phyloP scores from a whole-genome alignment of 2,888 invertebrate genomes.

The Heliconius cydno region DNA sequence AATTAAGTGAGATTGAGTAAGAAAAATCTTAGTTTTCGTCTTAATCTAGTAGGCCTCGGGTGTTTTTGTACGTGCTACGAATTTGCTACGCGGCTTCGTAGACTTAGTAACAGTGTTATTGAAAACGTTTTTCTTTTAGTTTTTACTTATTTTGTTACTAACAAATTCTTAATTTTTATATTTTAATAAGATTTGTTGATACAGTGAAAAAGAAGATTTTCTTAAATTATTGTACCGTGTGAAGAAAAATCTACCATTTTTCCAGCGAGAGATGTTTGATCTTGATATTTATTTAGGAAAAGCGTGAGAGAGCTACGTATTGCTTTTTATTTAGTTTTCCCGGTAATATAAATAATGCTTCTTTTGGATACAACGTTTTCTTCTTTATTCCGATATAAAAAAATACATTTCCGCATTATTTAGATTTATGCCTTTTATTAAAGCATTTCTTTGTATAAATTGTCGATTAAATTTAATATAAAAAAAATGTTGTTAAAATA shows the following conservation, averaged over 20 bases:
- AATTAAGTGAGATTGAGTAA: background rate
- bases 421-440: background rate
- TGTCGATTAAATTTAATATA: no score
- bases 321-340: slow-evolving; percentile 26
- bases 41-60: background rate
- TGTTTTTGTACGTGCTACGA: slow-evolving; percentile 26
- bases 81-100: slow-evolving; percentile 22
- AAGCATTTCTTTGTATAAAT: no score
- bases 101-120: background rate
- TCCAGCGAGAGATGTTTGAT: background rate
- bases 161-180: background rate
- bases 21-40: background rate
- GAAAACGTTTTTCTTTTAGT: background rate
- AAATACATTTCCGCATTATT: background rate
- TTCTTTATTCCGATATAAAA: background rate
- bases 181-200: background rate
- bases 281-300: slow-evolving; percentile 26
- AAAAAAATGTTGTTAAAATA: no score
- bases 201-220: background rate
- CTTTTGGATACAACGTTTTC: background rate
- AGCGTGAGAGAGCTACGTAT: slow-evolving; percentile 13
- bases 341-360: slow-evolving; percentile 21
- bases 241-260: background rate
- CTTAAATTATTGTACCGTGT: background rate
- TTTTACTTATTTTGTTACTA: background rate